phyloP scores from a whole-genome alignment of 2,113 vertebrate genomes.

The Perognathus longimembris region DNA sequence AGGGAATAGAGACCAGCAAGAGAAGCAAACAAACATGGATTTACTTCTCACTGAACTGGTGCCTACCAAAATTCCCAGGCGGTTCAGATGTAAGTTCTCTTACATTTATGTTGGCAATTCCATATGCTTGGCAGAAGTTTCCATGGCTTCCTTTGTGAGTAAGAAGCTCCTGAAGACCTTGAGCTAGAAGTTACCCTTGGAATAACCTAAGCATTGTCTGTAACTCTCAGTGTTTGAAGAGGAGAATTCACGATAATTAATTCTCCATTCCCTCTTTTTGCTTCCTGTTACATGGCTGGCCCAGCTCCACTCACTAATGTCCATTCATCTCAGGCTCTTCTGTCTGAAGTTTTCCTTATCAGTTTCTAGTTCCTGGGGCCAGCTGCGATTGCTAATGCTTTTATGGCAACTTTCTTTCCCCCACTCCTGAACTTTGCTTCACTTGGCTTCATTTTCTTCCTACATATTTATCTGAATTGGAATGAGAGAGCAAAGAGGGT shows the following conservation, averaged over 20 bases:
- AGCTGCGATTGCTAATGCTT: slow-evolving; percentile 31
- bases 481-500: neutral
- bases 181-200: slow-evolving; percentile 22
- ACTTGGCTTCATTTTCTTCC: slow-evolving; percentile 65
- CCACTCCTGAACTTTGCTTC: slow-evolving; percentile 60
- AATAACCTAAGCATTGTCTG: slow-evolving; percentile 47
- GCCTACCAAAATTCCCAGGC: slow-evolving; percentile 38
- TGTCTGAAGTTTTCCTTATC: neutral
- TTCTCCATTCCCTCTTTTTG: neutral
- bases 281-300: slow-evolving; percentile 10
- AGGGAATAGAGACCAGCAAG: slow-evolving; percentile 46
- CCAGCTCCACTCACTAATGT: neutral
- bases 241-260: slow-evolving; percentile 30
- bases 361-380: neutral
- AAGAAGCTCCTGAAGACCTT: slow-evolving; percentile 22
- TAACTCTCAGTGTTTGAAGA: slow-evolving; percentile 21
- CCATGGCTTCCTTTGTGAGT: slow-evolving; percentile 10
- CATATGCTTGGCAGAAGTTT: slow-evolving; percentile 23
- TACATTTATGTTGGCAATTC: neutral
- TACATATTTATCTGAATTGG: slow-evolving; percentile 44
- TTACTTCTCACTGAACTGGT: slow-evolving; percentile 8
- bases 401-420: neutral
- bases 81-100: slow-evolving; percentile 7
- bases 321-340: slow-evolving; percentile 10
- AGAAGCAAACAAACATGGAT: slow-evolving; percentile 43